These are phyloP conservation scores for Brachynemurus nebulosus DNA, from an alignment of 2,888 invertebrate species.

Conservation along the genomic window DNA sequence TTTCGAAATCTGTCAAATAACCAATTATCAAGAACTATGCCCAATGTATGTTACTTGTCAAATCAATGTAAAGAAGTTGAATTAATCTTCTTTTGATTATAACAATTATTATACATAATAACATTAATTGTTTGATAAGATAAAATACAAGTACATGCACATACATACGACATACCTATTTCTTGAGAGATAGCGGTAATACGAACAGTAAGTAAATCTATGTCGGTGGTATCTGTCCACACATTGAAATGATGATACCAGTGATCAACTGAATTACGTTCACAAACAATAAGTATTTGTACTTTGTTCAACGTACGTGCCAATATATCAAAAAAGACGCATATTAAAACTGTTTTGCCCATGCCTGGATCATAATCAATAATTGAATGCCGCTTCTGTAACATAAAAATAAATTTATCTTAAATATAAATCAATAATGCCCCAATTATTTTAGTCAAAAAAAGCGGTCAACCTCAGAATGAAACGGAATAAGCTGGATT, in stretches of 20 bases:
- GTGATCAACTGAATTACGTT: neutral
- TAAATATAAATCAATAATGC: neutral
- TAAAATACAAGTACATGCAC: too few relatives aligned
- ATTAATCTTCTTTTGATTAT: too few relatives aligned
- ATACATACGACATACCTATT: neutral
- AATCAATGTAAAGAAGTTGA: too few relatives aligned
- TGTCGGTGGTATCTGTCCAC: too few relatives aligned
- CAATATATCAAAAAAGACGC: neutral
- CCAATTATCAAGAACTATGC: too few relatives aligned
- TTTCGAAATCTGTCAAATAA: too few relatives aligned
- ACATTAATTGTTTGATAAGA: too few relatives aligned
- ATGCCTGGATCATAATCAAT: neutral
- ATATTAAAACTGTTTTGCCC: constrained; percentile 3
- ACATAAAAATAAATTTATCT: too few relatives aligned
- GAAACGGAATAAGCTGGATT: neutral
- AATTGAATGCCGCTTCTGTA: neutral
- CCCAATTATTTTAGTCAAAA: neutral
- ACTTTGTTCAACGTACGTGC: neutral
- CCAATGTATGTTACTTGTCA: too few relatives aligned
- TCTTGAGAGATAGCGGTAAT: neutral
- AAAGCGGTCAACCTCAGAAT: neutral
- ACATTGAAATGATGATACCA: neutral
- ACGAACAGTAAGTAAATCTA: too few relatives aligned
- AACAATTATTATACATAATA: too few relatives aligned
- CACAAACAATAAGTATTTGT: neutral